phyloP scores from a whole-genome alignment of 2,797 vertebrate species.

The Cirrhinus molitorella region DNA sequence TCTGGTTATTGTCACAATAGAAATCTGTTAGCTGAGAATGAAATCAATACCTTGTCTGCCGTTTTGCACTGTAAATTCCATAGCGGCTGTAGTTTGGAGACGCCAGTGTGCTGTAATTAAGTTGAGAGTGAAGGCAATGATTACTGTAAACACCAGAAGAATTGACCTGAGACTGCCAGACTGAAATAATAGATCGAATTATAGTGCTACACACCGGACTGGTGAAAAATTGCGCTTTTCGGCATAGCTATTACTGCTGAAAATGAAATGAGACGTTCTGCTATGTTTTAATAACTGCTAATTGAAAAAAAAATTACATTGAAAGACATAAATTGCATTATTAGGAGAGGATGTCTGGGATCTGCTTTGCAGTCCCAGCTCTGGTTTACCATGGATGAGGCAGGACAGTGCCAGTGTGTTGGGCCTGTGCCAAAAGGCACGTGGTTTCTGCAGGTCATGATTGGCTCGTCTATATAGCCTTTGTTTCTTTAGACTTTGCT shows the following conservation, averaged over 20 bases:
- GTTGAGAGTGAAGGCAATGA: slow-evolving; percentile 52
- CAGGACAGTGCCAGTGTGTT: slow-evolving; percentile 40
- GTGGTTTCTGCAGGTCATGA: slow-evolving; percentile 56
- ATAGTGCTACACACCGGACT: slow-evolving; percentile 4
- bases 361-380: slow-evolving; percentile 20
- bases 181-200: slow-evolving; percentile 51
- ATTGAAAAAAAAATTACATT: not conserved
- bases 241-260: slow-evolving; percentile 19
- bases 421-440: slow-evolving; percentile 57
- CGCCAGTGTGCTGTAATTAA: slow-evolving; percentile 52
- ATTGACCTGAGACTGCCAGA: slow-evolving; percentile 33
- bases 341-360: slow-evolving; percentile 24
- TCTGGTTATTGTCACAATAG: slow-evolving; percentile 31
- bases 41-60: slow-evolving; percentile 32
- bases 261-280: slow-evolving; percentile 8
- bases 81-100: slow-evolving; percentile 41
- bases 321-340: not conserved
- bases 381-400: slow-evolving; percentile 32
- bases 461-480: slow-evolving; percentile 38
- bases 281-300: slow-evolving; percentile 24
- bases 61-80: slow-evolving; percentile 44
- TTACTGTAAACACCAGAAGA: slow-evolving; percentile 55
- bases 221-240: slow-evolving; percentile 37
- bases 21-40: slow-evolving; percentile 19
- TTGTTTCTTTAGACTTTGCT: slow-evolving; percentile 43